These are phyloP conservation scores for Emys orbicularis DNA, from an alignment of 2,797 vertebrate species.

Conservation along the genomic window DNA sequence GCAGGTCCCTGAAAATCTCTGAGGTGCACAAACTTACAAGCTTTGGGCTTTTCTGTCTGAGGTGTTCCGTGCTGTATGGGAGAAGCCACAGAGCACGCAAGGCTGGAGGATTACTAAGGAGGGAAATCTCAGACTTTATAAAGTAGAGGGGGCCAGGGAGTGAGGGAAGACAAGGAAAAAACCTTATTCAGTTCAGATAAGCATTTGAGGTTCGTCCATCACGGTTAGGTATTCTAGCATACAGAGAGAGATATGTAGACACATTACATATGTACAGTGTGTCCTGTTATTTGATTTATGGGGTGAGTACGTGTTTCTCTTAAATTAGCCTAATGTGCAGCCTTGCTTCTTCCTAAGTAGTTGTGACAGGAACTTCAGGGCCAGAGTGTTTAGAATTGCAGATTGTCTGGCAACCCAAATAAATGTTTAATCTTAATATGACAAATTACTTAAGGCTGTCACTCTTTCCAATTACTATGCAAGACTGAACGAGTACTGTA, in stretches of 20 bases:
- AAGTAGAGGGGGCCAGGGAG: background rate
- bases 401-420: conserved; percentile 32
- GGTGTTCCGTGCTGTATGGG: background rate
- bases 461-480: conserved; percentile 38
- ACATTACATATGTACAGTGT: background rate
- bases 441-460: conserved; percentile 59
- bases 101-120: background rate
- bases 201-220: background rate
- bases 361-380: conserved; percentile 61
- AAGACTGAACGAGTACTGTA: conserved; percentile 48
- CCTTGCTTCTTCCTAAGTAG: conserved; percentile 22
- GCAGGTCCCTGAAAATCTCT: background rate
- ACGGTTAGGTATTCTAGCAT: background rate
- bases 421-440: conserved; percentile 67
- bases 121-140: background rate
- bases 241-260: background rate
- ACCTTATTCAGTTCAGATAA: background rate
- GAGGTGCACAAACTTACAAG: background rate
- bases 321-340: conserved; percentile 5
- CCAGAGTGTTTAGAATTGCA: conserved; percentile 53
- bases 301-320: conserved; percentile 26
- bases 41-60: background rate
- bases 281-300: background rate
- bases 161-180: background rate
- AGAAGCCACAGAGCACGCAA: background rate